Evolutionary conservation across 2,888 invertebrate genomes (phyloP), one percentile per base, ranked within the genome.

Genomic region (Meloe dianella): DNA sequence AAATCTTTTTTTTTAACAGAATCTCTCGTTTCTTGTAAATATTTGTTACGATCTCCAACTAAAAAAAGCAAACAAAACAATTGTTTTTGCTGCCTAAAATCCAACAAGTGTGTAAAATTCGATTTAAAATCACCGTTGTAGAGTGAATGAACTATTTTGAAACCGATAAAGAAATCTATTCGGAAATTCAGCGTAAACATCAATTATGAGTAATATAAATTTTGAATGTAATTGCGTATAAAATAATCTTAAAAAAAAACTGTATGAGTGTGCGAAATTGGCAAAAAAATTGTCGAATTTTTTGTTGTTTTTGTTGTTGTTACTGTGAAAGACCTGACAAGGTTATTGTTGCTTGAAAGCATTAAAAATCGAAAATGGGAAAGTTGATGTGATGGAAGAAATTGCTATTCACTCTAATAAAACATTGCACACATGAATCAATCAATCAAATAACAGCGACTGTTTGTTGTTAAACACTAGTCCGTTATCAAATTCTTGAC

Each of bases 291-390:
- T 10, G 32, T 10, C n/a, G n/a, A 10, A 32, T 32, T 32, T 32
- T 32, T 32, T 32, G 2, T 27, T 27, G 4, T 27, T 27, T 2
- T 10, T 7, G 7, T 32, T 32, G 32, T 32, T 32, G 10, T 32
- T 32, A 8, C 32, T 10, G 32, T 32, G 32, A 32, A 27, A 27
- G 27, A 27, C 27, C 27, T 27, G 4, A 27, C 32, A 32, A 32
- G 32, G 32, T 58, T 62, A 66, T 66, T 57, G 51, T 14, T 12
- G 47, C 35, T 60, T 41, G 56, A 35, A 60, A 64, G 24, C 38
- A 57, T 41, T 27, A 27, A 27, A n/a, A n/a, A n/a, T n/a, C n/a
- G n/a, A n/a, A n/a, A 27, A 27, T 27, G 27, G 27, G 41, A 24
- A 57, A 41, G 61, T 35, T 35, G 12, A 2, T 38, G 12, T 38